These are phyloP conservation scores for Gasteruption jaculator DNA, from an alignment of 2,888 invertebrate genomes.

Conservation along the genomic window DNA sequence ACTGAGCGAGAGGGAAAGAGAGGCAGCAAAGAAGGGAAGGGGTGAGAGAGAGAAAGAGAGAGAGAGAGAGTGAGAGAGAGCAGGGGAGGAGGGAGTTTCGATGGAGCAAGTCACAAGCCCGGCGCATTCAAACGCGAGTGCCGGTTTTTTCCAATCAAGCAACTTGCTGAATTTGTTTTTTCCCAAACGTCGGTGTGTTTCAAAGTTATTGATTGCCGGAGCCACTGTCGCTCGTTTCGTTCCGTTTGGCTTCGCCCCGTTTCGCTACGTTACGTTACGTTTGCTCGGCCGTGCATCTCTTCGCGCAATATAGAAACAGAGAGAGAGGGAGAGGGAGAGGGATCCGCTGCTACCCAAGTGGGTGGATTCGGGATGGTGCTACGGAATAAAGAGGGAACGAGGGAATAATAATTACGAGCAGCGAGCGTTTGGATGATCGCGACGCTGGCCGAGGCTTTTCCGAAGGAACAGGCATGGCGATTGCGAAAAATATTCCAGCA, in stretches of 20 bases:
- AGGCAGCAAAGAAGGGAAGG: neutral
- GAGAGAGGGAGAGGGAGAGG: conserved; percentile 19
- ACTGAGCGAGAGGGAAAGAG: conserved; percentile 3
- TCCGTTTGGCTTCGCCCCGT: conserved; percentile 44
- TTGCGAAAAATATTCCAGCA: too few relatives aligned
- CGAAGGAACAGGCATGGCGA: too few relatives aligned
- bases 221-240: conserved; percentile 32
- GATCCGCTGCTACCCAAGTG: too few relatives aligned
- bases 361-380: conserved; percentile 13
- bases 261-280: conserved; percentile 48
- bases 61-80: conserved; percentile 11
- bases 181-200: conserved; percentile 40
- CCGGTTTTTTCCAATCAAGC: conserved; percentile 38
- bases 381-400: too few relatives aligned
- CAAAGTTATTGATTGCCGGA: conserved; percentile 43
- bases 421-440: too few relatives aligned
- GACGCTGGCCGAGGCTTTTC: too few relatives aligned
- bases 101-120: conserved; percentile 22
- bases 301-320: conserved; percentile 36
- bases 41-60: conserved; percentile 5
- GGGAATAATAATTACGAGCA: too few relatives aligned
- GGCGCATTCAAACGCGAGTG: conserved; percentile 18
- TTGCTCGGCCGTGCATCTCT: conserved; percentile 45
- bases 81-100: conserved; percentile 20
- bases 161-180: conserved; percentile 42